Base-by-base conservation (phyloP, 2,797 vertebrate genomes). In the Micropoecilia bifurca region DNA sequence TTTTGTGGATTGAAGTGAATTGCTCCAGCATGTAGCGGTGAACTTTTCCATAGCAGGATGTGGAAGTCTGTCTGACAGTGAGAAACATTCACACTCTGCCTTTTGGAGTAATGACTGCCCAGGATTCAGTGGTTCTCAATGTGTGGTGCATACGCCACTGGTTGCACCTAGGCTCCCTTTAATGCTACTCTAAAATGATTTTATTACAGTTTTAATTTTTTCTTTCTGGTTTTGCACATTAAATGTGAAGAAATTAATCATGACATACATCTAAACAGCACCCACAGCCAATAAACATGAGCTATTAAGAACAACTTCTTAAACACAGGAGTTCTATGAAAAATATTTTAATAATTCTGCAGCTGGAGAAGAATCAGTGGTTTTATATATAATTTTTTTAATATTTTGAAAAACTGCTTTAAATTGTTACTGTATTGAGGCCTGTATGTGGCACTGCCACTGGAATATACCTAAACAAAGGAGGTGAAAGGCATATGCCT, bases 1-100 rank as follows among this genome's bases (percentile, higher is more conserved):
- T 93, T 93, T 85, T 71, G 74, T 88, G 87, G 89, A 83, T 80
- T 94, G 86, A 73, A 89, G 90, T 92, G 84, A 92, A 93, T 93
- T 90, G 86, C 85, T 91, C 80, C 79, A 84, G 69, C 82, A 79
- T 91, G 86, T 88, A 89, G 86, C 69, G 77, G 75, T 80, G 72
- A 80, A 82, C 82, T 93, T 95, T 95, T 94, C 91, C 90, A 92
- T 81, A 66, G 86, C 75, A 89, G 43, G 63, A 85, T 76, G 82
- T 90, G 90, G 87, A 90, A 79, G 12, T 45, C 39, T 71, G 41
- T 39, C 59, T 63, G 85, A 83, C 86, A 83, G 87, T 84, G 39
- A 78, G 63, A 76, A 55, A 9, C 46, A 74, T 90, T 83, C 73
- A 83, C 86, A 73, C 43, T 55, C 18, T 41, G 28, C 33, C 66